These are phyloP conservation scores for Heliconius nattereri DNA, from an alignment of 1,140 invertebrate genomes.

Conservation along the genomic window DNA sequence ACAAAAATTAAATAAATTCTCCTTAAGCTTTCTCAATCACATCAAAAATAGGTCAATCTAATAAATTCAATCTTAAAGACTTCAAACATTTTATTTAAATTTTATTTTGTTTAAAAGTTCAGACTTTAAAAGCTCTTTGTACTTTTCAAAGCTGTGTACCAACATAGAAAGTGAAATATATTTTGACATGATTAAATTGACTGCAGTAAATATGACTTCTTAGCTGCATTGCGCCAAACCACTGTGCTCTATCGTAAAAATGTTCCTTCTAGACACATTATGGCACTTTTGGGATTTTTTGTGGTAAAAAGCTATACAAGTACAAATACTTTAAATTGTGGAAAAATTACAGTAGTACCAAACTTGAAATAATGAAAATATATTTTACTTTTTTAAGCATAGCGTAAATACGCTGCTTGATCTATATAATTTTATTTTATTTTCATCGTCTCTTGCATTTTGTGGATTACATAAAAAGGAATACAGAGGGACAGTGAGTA, in stretches of 20 bases:
- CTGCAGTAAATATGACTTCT: constrained; percentile 36
- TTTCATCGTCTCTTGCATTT: no score
- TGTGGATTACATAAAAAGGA: no score
- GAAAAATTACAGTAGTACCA: no score
- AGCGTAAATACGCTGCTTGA: no score
- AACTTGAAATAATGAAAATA: no score
- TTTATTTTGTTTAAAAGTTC: neutral
- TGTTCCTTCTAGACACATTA: neutral
- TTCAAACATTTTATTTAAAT: neutral
- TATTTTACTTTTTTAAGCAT: no score
- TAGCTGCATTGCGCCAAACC: constrained; percentile 55
- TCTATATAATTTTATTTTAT: no score
- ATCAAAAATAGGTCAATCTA: neutral
- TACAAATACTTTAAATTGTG: neutral
- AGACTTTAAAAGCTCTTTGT: neutral
- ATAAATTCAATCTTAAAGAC: neutral
- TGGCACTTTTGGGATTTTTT: neutral
- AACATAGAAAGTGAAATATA: constrained; percentile 21
- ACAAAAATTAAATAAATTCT: no score
- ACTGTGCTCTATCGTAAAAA: constrained; percentile 6
- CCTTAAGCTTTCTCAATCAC: neutral
- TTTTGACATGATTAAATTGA: constrained; percentile 17
- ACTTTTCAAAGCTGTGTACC: neutral
- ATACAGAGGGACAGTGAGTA: no score
- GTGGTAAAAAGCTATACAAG: neutral